A percentile compares a stretch with the other conserved stretches of the same genome.
Conservation (phyloP, 2,888 invertebrate genomes). For the Maniola hyperantus region DNA sequence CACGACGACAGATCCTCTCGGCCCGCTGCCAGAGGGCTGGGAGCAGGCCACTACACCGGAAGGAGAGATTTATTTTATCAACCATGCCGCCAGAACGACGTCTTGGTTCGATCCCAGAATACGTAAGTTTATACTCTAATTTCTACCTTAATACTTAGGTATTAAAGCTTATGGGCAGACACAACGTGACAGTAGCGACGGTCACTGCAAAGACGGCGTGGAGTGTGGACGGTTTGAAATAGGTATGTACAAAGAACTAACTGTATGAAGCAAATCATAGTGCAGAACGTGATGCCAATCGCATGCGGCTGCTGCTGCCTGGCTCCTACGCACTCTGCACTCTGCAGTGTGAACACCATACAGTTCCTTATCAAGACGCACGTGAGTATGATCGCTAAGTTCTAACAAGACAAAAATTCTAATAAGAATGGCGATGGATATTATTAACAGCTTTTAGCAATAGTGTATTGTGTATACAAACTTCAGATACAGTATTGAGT, state of each 20-base stretch:
- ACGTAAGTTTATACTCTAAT: constrained; percentile 81
- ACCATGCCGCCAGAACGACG: constrained; percentile 96
- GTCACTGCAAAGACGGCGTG: neutral
- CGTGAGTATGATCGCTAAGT: too few relatives aligned
- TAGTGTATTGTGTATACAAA: neutral
- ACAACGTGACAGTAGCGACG: neutral
- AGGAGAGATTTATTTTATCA: constrained; percentile 94
- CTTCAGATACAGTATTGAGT: neutral
- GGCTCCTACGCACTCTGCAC: too few relatives aligned
- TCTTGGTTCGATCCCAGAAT: constrained; percentile 96
- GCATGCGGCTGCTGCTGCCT: too few relatives aligned
- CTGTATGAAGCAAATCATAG: neutral
- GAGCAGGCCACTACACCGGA: constrained; percentile 93
- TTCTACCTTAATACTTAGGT: constrained; percentile 11
- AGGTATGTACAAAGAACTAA: neutral
- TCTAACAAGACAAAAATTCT: too few relatives aligned
- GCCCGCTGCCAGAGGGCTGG: constrained; percentile 93
- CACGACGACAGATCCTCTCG: constrained; percentile 83
- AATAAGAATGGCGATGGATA: too few relatives aligned
- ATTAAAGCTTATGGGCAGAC: neutral
- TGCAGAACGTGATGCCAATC: too few relatives aligned
- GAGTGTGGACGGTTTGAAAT: neutral
- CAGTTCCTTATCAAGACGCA: too few relatives aligned
- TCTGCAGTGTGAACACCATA: too few relatives aligned
- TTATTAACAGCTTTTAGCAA: too few relatives aligned